phyloP scores from a whole-genome alignment of 2,113 vertebrate species.

The Emydura subglobosa region DNA sequence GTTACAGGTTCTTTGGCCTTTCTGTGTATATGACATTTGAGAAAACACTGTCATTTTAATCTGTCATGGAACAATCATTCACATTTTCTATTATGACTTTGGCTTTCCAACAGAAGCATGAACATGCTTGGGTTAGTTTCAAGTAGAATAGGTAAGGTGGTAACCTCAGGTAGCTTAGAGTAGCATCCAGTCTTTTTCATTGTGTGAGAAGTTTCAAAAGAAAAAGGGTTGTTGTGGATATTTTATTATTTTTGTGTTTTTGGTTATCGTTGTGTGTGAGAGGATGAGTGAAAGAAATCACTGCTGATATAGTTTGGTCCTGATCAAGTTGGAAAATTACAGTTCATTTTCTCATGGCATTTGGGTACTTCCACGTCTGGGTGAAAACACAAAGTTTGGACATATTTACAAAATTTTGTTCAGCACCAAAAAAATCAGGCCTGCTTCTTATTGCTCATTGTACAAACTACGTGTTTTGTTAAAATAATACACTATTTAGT shows the following conservation, averaged over 20 bases:
- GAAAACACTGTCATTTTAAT: neutral
- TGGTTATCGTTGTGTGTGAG: neutral
- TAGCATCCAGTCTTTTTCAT: neutral
- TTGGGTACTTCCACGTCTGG: neutral
- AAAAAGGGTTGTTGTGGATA: neutral
- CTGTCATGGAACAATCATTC: neutral
- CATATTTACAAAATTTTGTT: neutral
- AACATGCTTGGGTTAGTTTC: neutral
- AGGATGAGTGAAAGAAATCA: neutral
- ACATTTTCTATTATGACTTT: neutral
- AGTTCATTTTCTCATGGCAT: rapidly evolving
- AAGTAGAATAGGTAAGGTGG: neutral
- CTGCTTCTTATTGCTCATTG: neutral
- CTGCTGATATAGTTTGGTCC: neutral
- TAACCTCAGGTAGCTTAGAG: neutral
- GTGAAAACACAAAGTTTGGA: neutral
- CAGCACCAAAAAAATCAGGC: neutral
- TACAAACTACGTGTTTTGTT: neutral
- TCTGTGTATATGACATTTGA: neutral
- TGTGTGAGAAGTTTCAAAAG: neutral
- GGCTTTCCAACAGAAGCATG: neutral
- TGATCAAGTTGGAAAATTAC: neutral
- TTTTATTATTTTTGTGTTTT: neutral
- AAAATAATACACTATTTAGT: neutral
- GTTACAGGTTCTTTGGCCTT: neutral